Base-by-base conservation (phyloP, 2,888 invertebrate species). In the Tachina lurida region DNA sequence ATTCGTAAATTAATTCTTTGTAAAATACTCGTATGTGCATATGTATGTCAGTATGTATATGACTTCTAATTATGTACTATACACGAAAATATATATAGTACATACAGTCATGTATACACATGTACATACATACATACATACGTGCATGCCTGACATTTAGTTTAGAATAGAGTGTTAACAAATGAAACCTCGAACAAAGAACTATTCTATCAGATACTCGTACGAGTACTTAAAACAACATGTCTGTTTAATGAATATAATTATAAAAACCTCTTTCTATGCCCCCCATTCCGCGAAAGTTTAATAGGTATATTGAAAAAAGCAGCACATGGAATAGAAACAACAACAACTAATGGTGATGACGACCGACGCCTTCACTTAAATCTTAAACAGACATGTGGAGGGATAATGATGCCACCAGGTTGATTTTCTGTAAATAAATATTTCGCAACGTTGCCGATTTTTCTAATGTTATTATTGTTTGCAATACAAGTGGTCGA, bases 161-260 rank as follows among this genome's bases (percentile, higher is more conserved):
- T 81, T 22, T 22, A 60, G 22, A 54, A 19, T 54, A 31, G 52
- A 62, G 22, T 74, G 49, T 76, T 58, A 76, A 62, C 60, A 73
- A 76, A 71, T n/a, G 70, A 54, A 85, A 85, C 58, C 56, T 79
- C 43, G 68, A 82, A 82, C 78, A 85, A 85, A 85, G 74, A 85
- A 82, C 52, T 58, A 75, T 74, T 82, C 78, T 85, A 85, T 81
- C 77, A 77, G 62, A 78, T 78, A 63, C 31, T 31, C 31, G 31
- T 31, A 31, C 31, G 31, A 31, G 31, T 31, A 31, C 39, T 78
- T 62, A 41, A 77, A 60, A 67, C 60, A 82, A 75, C 52, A 79
- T 82, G 82, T 67, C 71, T 85, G 68, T 77, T 79, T 78, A 85
- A 85, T 85, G 85, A 85, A 85, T 78, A 82, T 82, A 82, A 85